Evolutionary conservation across 1,140 invertebrate species (phyloP), one percentile per base, ranked within the genome.

Genomic region (Camponotus vicinus): DNA sequence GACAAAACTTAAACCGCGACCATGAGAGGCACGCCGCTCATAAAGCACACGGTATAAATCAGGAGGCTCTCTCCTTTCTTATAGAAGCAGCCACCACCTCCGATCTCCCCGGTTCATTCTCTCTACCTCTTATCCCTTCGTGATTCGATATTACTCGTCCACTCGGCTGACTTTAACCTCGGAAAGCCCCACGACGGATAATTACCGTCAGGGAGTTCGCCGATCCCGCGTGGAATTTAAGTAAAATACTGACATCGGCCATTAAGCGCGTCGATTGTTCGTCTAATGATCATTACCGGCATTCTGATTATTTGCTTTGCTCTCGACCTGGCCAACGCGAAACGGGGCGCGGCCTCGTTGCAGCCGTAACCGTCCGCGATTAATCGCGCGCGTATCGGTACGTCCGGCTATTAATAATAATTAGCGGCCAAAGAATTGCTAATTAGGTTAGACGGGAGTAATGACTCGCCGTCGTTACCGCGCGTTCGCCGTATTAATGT

Each of bases 41-140:
- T 93, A 92, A 93, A 93, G 89, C 92, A 85, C 90, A 85, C 87
- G 90, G 92, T 86, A 92, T 93, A 93, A 93, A 92, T 92, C 92
- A 93, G 90, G 66, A 83, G 92, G 86, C 80, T 89, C 92, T 89
- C 92, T 88, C 83, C 88, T 86, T 91, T 91, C 90, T 91, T 89
- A 84, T 88, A 86, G 77, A 55, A 76, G 40, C 71, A 79, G 76
- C 89, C 91, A 86, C 80, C 86, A 86, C 69, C 84, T 71, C 80
- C 87, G 57, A 89, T 83, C 88, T 89, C 86, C 88, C 89, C 83
- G 69, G 66, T 86, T 78, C 82, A 52, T 86, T 63, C 86, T 59
- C 34, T 75, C 82, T 77, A 45, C 69, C 63, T 66, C 18, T 57
- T 34, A 45, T 73, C 13, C 67, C 55, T 9, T 21, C 85, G 79